Base-by-base conservation (phyloP, 2,888 invertebrate genomes). In the Laothoe populi region DNA sequence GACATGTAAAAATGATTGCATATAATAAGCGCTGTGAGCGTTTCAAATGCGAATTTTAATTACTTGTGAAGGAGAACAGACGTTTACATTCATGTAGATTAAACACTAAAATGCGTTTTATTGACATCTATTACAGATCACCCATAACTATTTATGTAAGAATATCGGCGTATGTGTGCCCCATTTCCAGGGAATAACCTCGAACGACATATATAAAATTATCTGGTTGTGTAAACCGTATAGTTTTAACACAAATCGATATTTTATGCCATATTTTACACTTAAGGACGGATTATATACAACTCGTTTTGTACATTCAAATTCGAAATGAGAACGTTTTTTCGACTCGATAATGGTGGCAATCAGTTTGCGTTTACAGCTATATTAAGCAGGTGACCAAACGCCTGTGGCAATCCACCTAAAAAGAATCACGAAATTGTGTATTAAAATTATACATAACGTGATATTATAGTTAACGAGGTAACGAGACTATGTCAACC, bases 61-160 rank as follows among this genome's bases (percentile, higher is more conserved):
- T n/a, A n/a, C n/a, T n/a, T 53, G 35, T 19, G 31, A 53, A 19
- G 53, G 53, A 19, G 11, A 53, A 19, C 31, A 31, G 35, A 53
- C 16, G 10, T 35, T 53, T 35, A 35, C 19, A 53, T 35, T 53
- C 53, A 53, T 11, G 31, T 53, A 16, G 31, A 53, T 53, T 53
- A 53, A 16, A 53, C 35, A 53, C 35, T 35, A 11, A 53, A 53
- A 31, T 53, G 16, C 35, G 31, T 53, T 53, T 53, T 53, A 53
- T 53, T 53, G 31, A 35, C 31, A 53, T 53, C 31, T 53, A 35
- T 53, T 16, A 31, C 35, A 44, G 53, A 26, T 19, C 11, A 46
- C 2, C 4, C 19, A 16, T 19, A n/a, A 21, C 19, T 19, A 0
- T 35, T 35, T 53, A 35, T 31, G 53, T 31, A 35, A 19, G 8